Percentiles rank a stretch among this genome's conserved stretches.
Evolutionary conservation across 2,113 vertebrate genomes (phyloP).

Genomic region (Psilopsiagon aurifrons): DNA sequence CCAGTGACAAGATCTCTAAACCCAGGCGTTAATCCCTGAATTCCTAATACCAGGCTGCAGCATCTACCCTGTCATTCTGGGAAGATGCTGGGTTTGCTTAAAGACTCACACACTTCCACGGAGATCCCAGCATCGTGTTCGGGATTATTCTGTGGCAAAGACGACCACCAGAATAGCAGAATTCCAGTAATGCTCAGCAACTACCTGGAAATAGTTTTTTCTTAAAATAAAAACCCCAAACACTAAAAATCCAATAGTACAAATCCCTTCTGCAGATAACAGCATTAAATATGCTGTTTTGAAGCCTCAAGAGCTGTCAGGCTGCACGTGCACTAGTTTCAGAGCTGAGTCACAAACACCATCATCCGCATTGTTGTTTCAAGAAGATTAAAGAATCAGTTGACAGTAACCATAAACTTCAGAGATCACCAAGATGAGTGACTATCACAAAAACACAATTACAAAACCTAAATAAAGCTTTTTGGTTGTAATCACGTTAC

Average conservation of each 20-base stretch:
- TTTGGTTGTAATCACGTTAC: background rate
- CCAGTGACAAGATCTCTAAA: background rate
- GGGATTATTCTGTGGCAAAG: background rate
- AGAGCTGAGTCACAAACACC: background rate
- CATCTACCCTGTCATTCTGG: background rate
- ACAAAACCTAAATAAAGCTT: background rate
- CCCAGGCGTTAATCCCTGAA: background rate
- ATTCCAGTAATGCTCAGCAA: background rate
- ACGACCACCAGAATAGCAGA: background rate
- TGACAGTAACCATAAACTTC: background rate
- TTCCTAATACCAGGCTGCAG: background rate
- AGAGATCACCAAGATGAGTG: background rate
- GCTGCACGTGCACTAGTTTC: background rate
- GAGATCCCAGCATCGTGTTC: background rate
- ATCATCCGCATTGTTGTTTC: background rate
- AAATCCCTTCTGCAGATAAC: background rate
- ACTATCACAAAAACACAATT: background rate
- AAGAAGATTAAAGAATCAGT: background rate
- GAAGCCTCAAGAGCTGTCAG: background rate
- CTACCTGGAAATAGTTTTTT: background rate
- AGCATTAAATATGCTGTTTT: background rate
- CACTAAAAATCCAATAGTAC: background rate
- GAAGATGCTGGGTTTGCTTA: background rate
- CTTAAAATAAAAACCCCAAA: background rate
- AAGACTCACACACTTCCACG: background rate